Evolutionary conservation across 2,113 vertebrate genomes (phyloP).

Genomic region (Rhinogobius similis): DNA sequence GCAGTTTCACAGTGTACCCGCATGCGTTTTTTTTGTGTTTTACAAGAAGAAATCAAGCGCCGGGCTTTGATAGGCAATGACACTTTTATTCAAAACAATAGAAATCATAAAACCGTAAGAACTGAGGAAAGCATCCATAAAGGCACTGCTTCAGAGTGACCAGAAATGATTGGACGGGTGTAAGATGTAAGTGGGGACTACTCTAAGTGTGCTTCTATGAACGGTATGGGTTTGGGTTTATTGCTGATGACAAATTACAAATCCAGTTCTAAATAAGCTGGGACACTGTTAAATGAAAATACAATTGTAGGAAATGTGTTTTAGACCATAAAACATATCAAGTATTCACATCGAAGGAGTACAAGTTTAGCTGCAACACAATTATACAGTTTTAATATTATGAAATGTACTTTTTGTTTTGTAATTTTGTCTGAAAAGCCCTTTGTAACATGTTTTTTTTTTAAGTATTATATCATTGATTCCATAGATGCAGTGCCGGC

Average conservation of each 20-base stretch:
- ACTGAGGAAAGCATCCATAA: conserved; percentile 63
- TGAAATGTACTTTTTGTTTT: no score
- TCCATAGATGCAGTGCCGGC: no score
- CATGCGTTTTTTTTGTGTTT: conserved; percentile 39
- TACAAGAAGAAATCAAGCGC: conserved; percentile 27
- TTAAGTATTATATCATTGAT: background rate
- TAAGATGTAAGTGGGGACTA: conserved; percentile 51
- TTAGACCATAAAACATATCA: background rate
- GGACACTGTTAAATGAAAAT: background rate
- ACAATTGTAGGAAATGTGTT: background rate
- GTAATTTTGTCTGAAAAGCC: background rate
- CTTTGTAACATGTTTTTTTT: background rate
- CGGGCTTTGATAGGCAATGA: conserved; percentile 67
- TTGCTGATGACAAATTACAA: conserved; percentile 60
- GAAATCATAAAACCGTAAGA: conserved; percentile 61
- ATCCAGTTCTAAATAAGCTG: background rate
- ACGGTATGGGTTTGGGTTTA: conserved; percentile 46
- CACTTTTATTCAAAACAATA: conserved; percentile 74
- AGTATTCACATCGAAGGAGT: background rate
- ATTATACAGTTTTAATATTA: no score
- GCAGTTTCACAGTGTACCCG: conserved; percentile 40
- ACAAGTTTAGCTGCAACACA: no score
- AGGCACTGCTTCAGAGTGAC: conserved; percentile 79
- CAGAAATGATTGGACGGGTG: conserved; percentile 54
- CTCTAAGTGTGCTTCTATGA: conserved; percentile 52